These are phyloP conservation scores for Gracilinanus agilis DNA, from an alignment of 2,113 vertebrate species.

Conservation along the genomic window DNA sequence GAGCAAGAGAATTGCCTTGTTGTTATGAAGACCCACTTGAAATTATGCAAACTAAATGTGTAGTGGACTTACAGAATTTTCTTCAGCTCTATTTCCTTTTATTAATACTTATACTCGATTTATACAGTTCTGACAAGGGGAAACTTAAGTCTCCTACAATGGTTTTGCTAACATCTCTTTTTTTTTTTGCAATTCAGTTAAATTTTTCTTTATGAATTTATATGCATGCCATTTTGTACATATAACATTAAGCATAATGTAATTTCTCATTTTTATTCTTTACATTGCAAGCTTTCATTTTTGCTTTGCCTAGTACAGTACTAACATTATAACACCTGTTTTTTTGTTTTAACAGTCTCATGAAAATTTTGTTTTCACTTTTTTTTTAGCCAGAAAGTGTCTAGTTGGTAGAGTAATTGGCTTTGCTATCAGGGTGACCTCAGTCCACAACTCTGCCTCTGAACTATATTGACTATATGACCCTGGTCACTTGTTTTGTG, in stretches of 20 bases:
- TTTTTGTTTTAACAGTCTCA: neutral
- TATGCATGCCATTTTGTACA: neutral
- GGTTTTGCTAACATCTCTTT: neutral
- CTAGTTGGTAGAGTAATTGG: neutral
- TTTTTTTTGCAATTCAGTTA: neutral
- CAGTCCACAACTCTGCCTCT: neutral
- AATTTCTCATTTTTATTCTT: neutral
- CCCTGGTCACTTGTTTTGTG: too few relatives aligned
- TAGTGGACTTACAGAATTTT: neutral
- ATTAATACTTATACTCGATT: neutral
- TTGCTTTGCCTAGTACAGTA: neutral
- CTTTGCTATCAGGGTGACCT: neutral
- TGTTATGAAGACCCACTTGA: neutral
- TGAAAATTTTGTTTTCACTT: neutral
- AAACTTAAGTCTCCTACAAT: neutral
- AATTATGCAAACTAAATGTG: neutral
- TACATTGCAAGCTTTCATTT: neutral
- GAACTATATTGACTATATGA: neutral
- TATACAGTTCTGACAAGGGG: too few relatives aligned
- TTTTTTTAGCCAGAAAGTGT: neutral
- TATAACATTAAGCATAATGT: neutral
- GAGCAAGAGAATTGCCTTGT: neutral
- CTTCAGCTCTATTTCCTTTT: neutral
- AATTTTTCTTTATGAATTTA: neutral
- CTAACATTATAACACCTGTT: neutral